Percentiles rank a stretch among this genome's conserved stretches.
phyloP scores from a whole-genome alignment of 2,797 vertebrate species.

The Periophthalmus magnuspinnatus region DNA sequence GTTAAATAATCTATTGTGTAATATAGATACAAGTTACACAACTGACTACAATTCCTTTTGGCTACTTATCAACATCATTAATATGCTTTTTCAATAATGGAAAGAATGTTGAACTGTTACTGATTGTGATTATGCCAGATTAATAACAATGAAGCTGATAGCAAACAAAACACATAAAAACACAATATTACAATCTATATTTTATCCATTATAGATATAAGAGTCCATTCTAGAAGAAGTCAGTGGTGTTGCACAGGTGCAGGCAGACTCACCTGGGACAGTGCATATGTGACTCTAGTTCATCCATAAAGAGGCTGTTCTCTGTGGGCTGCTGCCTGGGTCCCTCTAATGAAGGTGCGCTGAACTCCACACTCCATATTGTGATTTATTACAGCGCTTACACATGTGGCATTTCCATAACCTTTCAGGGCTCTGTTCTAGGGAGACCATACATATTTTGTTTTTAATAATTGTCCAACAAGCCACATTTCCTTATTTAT shows the following conservation, averaged over 20 bases:
- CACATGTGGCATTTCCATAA: slow-evolving; percentile 41
- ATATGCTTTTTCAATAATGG: too few relatives aligned
- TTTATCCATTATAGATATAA: too few relatives aligned
- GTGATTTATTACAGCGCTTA: slow-evolving; percentile 37
- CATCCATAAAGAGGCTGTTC: slow-evolving; percentile 2
- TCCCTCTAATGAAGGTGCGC: slow-evolving; percentile 17
- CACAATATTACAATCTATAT: not conserved
- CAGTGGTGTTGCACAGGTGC: not conserved
- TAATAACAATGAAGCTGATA: not conserved
- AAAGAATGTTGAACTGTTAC: not conserved
- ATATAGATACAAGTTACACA: too few relatives aligned
- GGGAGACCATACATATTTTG: slow-evolving; percentile 24
- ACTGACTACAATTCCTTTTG: too few relatives aligned
- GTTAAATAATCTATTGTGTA: too few relatives aligned
- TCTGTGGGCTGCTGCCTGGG: slow-evolving; percentile 4
- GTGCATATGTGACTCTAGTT: not conserved
- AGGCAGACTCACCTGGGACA: slow-evolving; percentile 3
- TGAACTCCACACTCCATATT: slow-evolving; percentile 18
- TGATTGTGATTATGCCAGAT: not conserved
- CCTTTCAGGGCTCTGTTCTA: slow-evolving; percentile 28
- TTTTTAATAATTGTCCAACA: slow-evolving; percentile 22
- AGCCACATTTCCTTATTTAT: not conserved
- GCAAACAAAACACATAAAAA: not conserved
- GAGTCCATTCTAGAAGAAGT: not conserved
- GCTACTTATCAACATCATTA: too few relatives aligned